phyloP scores from a whole-genome alignment of 2,797 vertebrate species.

The Enoplosus armatus region DNA sequence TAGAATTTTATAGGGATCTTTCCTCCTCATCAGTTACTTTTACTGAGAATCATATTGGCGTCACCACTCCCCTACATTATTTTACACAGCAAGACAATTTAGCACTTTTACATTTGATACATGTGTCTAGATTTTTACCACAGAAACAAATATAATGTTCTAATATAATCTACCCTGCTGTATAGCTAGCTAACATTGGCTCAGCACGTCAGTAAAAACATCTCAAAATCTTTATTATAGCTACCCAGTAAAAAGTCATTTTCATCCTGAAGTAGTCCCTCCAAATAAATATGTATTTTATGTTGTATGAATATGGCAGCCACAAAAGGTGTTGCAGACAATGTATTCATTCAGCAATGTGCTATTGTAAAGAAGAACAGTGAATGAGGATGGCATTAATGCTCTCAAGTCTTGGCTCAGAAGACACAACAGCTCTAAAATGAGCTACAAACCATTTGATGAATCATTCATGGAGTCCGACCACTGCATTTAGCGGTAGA shows the following conservation, averaged over 20 bases:
- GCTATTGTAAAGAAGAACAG: constrained; percentile 40
- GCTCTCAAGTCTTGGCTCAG: constrained; percentile 64
- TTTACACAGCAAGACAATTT: background rate
- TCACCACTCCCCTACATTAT: too few species aligned
- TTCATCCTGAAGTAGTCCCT: constrained; percentile 2
- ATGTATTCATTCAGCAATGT: constrained; percentile 51
- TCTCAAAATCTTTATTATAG: background rate
- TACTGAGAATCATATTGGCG: too few species aligned
- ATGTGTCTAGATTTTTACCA: too few species aligned
- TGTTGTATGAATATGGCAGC: constrained; percentile 14
- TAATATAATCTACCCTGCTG: background rate
- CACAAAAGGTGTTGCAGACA: constrained; percentile 33
- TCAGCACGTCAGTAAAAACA: constrained; percentile 1
- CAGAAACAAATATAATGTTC: too few species aligned
- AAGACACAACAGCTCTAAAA: constrained; percentile 75
- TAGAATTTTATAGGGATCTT: too few species aligned
- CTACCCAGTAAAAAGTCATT: background rate
- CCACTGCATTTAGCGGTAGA: constrained; percentile 74
- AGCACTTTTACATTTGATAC: background rate
- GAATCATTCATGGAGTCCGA: constrained; percentile 78
- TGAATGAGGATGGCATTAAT: constrained; percentile 56
- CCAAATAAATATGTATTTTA: constrained; percentile 28
- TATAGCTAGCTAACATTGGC: background rate
- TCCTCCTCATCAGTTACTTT: too few species aligned
- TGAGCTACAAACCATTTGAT: constrained; percentile 78